Evolutionary conservation across 2,797 vertebrate genomes (phyloP).

Genomic region (Fundulus diaphanus): DNA sequence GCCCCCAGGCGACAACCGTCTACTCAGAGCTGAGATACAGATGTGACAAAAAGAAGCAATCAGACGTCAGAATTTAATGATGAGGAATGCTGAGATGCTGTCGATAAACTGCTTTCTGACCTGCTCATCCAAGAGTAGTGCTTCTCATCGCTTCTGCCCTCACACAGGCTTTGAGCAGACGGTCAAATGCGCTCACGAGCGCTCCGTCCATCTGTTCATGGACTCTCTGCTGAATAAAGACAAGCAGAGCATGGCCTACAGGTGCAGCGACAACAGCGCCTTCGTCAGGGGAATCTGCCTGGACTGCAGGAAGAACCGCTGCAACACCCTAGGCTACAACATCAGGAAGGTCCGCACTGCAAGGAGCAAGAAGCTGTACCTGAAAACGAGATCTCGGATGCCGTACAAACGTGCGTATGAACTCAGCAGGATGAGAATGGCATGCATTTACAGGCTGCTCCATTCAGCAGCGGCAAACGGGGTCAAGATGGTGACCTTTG

Average conservation of each 20-base stretch:
- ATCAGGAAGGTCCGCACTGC: slow-evolving; percentile 74
- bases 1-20: slow-evolving; percentile 63
- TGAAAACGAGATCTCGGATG: slow-evolving; percentile 85
- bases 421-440: neutral
- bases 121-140: neutral
- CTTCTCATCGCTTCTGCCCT: neutral
- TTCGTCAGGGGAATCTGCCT: slow-evolving; percentile 91
- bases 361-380: slow-evolving; percentile 84
- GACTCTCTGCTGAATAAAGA: slow-evolving; percentile 89
- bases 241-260: slow-evolving; percentile 88
- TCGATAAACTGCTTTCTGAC: slow-evolving; percentile 14
- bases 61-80: slow-evolving; percentile 36
- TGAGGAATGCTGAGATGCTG: slow-evolving; percentile 41
- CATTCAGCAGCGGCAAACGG: neutral
- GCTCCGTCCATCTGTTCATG: slow-evolving; percentile 92
- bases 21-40: slow-evolving; percentile 28
- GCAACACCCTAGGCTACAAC: slow-evolving; percentile 91
- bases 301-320: slow-evolving; percentile 88
- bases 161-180: slow-evolving; percentile 83
- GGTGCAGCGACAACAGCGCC: slow-evolving; percentile 85
- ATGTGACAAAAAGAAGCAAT: slow-evolving; percentile 47
- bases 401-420: slow-evolving; percentile 89
- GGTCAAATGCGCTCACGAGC: slow-evolving; percentile 94
- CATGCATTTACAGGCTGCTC: neutral
- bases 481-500: neutral